Conservation (phyloP, 2,888 invertebrate species). For the Oligia fasciuncula region DNA sequence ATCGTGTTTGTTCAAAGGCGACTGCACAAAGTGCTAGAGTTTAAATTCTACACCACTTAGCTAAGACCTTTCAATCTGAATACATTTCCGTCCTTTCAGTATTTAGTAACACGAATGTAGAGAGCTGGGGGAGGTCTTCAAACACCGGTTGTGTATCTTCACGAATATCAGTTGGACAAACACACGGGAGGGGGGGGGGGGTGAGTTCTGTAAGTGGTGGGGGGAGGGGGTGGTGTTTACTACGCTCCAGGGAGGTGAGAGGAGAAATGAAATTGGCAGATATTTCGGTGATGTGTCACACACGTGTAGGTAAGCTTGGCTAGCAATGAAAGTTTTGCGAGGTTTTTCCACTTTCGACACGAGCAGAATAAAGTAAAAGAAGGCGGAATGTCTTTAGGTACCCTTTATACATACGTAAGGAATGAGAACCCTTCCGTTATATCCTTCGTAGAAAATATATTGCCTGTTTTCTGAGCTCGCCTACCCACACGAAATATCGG, state of each 20-base stretch:
- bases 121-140: slow-evolving; percentile 71
- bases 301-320: slow-evolving; percentile 83
- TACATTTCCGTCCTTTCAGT: slow-evolving; percentile 61
- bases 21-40: slow-evolving; percentile 79
- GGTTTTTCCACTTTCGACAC: slow-evolving; percentile 84
- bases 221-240: slow-evolving; percentile 84
- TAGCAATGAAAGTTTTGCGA: slow-evolving; percentile 86
- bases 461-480: slow-evolving; percentile 72
- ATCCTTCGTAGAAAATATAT: slow-evolving; percentile 74
- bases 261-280: slow-evolving; percentile 89
- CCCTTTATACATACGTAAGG: slow-evolving; percentile 75
- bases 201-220: slow-evolving; percentile 68
- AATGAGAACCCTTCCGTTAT: slow-evolving; percentile 69
- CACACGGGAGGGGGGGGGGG: slow-evolving; percentile 75
- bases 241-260: slow-evolving; percentile 86
- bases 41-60: slow-evolving; percentile 75
- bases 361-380: slow-evolving; percentile 84
- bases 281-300: slow-evolving; percentile 87
- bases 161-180: slow-evolving; percentile 87
- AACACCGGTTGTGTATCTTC: slow-evolving; percentile 80
- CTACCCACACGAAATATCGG: slow-evolving; percentile 65
- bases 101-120: slow-evolving; percentile 56
- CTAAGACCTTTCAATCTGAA: slow-evolving; percentile 72
- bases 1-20: slow-evolving; percentile 79
- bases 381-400: slow-evolving; percentile 71